A percentile compares a stretch with the other conserved stretches of the same genome.
phyloP scores from a whole-genome alignment of 2,797 vertebrate genomes.

The Myripristis murdjan region DNA sequence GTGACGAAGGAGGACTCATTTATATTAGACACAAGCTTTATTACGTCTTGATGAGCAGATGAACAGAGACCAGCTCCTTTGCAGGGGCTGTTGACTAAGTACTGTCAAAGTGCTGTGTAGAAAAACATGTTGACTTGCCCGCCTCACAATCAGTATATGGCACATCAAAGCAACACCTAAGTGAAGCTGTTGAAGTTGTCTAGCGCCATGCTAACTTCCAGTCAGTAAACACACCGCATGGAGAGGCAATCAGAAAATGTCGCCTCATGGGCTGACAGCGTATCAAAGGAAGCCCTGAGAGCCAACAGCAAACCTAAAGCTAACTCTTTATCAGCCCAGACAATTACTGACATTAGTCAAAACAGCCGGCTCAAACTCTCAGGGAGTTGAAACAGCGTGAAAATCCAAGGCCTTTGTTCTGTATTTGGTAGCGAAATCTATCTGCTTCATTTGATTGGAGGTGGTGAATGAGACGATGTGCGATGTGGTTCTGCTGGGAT shows the following conservation, averaged over 20 bases:
- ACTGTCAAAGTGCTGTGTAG: slow-evolving; percentile 65
- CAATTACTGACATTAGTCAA: slow-evolving; percentile 84
- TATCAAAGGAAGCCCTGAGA: slow-evolving; percentile 77
- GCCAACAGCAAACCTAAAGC: slow-evolving; percentile 69
- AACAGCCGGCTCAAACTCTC: slow-evolving; percentile 54
- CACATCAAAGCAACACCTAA: slow-evolving; percentile 78
- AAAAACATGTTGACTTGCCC: slow-evolving; percentile 71
- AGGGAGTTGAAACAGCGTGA: slow-evolving; percentile 1
- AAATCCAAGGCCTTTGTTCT: slow-evolving; percentile 68
- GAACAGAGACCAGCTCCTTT: slow-evolving; percentile 33
- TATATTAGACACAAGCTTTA: slow-evolving; percentile 1
- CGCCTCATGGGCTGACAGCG: slow-evolving; percentile 71
- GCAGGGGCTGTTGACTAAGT: slow-evolving; percentile 66
- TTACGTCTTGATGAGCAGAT: slow-evolving; percentile 29
- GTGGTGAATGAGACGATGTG: slow-evolving; percentile 17
- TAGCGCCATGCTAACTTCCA: slow-evolving; percentile 61
- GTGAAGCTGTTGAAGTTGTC: slow-evolving; percentile 71
- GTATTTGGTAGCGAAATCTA: slow-evolving; percentile 46
- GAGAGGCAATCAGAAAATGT: slow-evolving; percentile 63
- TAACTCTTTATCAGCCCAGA: slow-evolving; percentile 72
- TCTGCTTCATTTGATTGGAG: slow-evolving; percentile 26
- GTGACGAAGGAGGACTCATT: background rate
- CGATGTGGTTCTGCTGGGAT: background rate
- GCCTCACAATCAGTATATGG: slow-evolving; percentile 46
- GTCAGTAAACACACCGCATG: slow-evolving; percentile 52